phyloP scores from a whole-genome alignment of 2,888 invertebrate genomes.

The Marronus borbonicus region DNA sequence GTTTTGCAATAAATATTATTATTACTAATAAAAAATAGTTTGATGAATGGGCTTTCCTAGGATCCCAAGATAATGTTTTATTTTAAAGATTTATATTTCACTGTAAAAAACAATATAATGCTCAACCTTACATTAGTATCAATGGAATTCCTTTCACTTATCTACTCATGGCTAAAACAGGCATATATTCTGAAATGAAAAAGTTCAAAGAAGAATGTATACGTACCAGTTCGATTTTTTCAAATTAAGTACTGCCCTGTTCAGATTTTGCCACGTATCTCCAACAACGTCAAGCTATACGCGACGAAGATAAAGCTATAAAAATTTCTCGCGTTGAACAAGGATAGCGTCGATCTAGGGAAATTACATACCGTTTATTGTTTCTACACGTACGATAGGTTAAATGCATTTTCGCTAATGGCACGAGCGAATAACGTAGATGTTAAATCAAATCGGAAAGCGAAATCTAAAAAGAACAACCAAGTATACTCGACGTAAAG shows the following conservation, averaged over 20 bases:
- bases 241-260: conserved; percentile 24
- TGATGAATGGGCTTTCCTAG: no score
- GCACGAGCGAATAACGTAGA: background rate
- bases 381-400: conserved; percentile 30
- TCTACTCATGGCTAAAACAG: background rate
- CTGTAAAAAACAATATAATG: no score
- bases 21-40: no score
- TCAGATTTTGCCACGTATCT: conserved; percentile 43
- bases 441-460: conserved; percentile 4
- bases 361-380: conserved; percentile 14
- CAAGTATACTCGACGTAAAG: conserved; percentile 14
- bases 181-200: background rate
- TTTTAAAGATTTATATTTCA: no score
- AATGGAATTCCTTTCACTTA: conserved; percentile 33
- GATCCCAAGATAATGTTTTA: no score
- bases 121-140: no score
- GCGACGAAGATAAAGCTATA: background rate
- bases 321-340: background rate
- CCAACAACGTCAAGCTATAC: conserved; percentile 30
- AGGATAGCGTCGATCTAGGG: background rate
- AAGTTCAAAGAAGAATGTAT: conserved; percentile 14
- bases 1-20: no score
- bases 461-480: background rate
- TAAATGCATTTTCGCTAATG: conserved; percentile 11
- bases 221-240: conserved; percentile 40